These are phyloP conservation scores for Neopipo cinnamomea DNA, from an alignment of 2,113 vertebrate species.

Conservation along the genomic window DNA sequence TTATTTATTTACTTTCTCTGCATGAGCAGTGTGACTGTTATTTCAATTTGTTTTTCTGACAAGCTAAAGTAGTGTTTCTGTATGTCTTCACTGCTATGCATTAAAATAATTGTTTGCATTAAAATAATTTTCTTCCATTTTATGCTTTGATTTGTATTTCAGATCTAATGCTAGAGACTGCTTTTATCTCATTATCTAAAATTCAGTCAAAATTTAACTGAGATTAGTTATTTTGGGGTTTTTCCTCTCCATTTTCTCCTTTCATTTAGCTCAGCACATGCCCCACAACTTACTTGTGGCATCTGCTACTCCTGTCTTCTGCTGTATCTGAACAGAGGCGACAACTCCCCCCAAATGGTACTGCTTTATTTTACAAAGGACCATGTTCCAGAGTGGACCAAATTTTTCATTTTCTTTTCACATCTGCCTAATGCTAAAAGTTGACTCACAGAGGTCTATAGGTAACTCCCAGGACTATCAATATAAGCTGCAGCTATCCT, in stretches of 20 bases:
- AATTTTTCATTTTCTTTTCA: not conserved
- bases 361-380: not conserved
- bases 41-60: not conserved
- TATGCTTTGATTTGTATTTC: not conserved
- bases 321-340: not conserved
- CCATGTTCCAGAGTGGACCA: not conserved
- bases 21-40: not conserved
- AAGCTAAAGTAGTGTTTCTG: not conserved
- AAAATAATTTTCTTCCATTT: not conserved
- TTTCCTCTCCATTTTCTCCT: not conserved
- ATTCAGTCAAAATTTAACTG: not conserved
- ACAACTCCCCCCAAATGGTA: not conserved
- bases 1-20: not conserved
- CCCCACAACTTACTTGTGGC: not conserved
- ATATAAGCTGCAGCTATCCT: not conserved
- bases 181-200: not conserved
- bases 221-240: rapidly evolving
- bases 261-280: not conserved
- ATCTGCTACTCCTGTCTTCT: not conserved
- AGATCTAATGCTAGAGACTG: not conserved
- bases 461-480: not conserved
- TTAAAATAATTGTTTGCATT: not conserved
- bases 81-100: not conserved
- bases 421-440: not conserved
- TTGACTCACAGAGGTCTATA: not conserved